phyloP scores from a whole-genome alignment of 2,888 invertebrate genomes.

The Diarsia dahlii region DNA sequence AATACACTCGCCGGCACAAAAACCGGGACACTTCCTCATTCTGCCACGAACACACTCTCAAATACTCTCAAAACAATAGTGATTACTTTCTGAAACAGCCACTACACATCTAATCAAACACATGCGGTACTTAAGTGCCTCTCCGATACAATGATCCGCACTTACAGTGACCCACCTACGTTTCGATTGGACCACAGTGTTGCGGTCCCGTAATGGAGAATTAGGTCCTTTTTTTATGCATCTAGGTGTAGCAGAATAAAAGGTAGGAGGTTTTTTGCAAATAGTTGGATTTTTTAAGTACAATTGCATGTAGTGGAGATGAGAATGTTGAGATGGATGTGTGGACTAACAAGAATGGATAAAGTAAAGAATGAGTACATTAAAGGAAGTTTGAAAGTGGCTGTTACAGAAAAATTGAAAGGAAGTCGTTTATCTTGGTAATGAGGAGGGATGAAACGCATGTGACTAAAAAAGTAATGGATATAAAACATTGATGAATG shows the following conservation, averaged over 20 bases:
- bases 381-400: too few relatives aligned
- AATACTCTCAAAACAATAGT: slow-evolving; percentile 45
- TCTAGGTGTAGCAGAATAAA: neutral
- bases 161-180: slow-evolving; percentile 46
- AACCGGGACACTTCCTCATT: slow-evolving; percentile 27
- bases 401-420: too few relatives aligned
- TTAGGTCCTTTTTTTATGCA: slow-evolving; percentile 28
- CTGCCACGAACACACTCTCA: slow-evolving; percentile 29
- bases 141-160: slow-evolving; percentile 59
- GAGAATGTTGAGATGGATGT: too few relatives aligned
- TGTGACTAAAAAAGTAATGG: too few relatives aligned
- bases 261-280: neutral
- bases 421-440: too few relatives aligned
- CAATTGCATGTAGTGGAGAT: too few relatives aligned
- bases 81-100: slow-evolving; percentile 51
- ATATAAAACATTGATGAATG: too few relatives aligned
- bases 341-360: too few relatives aligned
- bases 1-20: slow-evolving; percentile 20
- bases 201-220: slow-evolving; percentile 18
- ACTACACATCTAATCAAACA: slow-evolving; percentile 60
- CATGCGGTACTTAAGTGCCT: slow-evolving; percentile 49
- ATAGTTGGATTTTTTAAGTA: neutral
- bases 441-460: too few relatives aligned
- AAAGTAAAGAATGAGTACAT: too few relatives aligned
- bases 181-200: slow-evolving; percentile 17